phyloP scores from a whole-genome alignment of 2,797 vertebrate species.

The Galagoides demidoff region DNA sequence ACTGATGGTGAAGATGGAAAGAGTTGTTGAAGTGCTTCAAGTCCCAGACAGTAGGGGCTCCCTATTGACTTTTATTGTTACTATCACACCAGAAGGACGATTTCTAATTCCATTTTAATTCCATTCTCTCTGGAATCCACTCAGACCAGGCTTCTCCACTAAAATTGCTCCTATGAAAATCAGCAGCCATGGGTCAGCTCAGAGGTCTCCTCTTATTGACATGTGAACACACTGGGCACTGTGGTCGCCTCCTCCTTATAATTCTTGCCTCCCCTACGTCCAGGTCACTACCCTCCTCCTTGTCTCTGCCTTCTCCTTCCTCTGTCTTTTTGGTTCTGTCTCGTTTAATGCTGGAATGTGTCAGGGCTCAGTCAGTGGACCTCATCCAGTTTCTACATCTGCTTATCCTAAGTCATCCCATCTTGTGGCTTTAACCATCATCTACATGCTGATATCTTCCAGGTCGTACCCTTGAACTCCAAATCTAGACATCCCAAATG shows the following conservation, averaged over 20 bases:
- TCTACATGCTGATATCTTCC: background rate
- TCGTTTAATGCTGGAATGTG: background rate
- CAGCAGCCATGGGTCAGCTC: background rate
- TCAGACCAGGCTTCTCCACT: background rate
- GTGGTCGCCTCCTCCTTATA: background rate
- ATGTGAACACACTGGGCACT: rapidly evolving
- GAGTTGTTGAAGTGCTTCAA: background rate
- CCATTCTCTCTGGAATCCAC: background rate
- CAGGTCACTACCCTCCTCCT: background rate
- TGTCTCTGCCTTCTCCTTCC: background rate
- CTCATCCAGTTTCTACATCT: background rate
- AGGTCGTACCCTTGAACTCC: background rate
- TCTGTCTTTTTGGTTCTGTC: background rate
- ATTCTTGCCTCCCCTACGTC: background rate
- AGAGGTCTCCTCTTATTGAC: background rate
- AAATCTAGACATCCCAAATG: background rate
- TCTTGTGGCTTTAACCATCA: background rate
- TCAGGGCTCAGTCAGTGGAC: background rate
- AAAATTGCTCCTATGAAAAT: background rate
- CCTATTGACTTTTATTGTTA: background rate
- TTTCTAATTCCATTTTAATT: background rate
- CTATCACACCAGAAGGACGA: background rate
- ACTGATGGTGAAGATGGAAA: background rate
- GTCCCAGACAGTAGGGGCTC: background rate
- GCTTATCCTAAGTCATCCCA: background rate